phyloP scores from a whole-genome alignment of 2,113 vertebrate species.

The Girardinichthys multiradiatus region DNA sequence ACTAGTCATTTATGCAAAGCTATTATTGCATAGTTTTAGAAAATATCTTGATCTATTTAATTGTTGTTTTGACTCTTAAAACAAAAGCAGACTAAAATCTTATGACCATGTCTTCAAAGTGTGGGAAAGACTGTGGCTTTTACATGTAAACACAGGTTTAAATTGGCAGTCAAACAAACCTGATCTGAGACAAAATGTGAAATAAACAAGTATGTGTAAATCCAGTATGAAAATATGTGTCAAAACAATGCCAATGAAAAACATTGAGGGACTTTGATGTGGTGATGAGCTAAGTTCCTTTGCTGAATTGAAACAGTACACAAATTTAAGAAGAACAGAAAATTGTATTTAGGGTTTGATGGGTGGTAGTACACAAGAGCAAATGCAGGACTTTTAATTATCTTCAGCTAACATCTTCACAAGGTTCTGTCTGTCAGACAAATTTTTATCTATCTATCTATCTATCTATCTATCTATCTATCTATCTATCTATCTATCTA shows the following conservation, averaged over 20 bases:
- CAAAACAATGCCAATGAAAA: conserved; percentile 1
- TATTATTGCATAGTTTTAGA: no score
- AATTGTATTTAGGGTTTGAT: not conserved
- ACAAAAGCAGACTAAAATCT: not conserved
- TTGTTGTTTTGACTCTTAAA: no score
- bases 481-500: no score
- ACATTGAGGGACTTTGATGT: not conserved
- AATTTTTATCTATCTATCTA: no score
- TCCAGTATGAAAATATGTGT: conserved; percentile 1
- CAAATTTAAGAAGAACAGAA: not conserved
- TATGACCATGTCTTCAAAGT: not conserved
- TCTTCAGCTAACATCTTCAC: no score
- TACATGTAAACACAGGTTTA: not conserved
- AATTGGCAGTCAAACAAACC: conserved; percentile 1
- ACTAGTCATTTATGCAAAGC: no score
- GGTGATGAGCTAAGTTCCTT: not conserved
- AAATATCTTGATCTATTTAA: no score
- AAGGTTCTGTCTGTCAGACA: no score
- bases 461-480: no score
- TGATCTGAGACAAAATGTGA: not conserved
- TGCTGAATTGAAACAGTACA: not conserved
- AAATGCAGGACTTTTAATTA: not conserved
- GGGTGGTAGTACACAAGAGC: no score
- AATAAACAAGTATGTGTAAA: not conserved
- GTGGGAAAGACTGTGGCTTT: not conserved